Base-by-base conservation (phyloP, 2,888 invertebrate genomes). In the Cerastis leucographa region DNA sequence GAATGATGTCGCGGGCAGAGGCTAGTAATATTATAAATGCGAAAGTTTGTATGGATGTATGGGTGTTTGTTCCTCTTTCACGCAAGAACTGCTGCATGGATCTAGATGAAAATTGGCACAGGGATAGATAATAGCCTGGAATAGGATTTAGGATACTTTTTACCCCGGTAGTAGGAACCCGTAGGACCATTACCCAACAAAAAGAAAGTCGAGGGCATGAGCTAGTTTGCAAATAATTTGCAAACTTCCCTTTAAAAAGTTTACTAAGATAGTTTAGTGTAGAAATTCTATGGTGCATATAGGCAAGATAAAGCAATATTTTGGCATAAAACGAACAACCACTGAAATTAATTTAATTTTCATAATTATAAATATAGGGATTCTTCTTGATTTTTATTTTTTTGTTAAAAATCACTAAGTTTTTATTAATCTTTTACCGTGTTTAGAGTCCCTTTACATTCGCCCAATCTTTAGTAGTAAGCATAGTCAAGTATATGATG, bases 271-370 rank as follows among this genome's bases (percentile, higher is more conserved):
- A 61, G 40, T 75, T 19, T 19, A 6, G 0, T 67, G 29, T 6
- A 35, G 25, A 44, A 11, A 56, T 54, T 49, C 40, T 19, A 59
- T 25, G 0, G 66, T 67, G 46, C 51, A 5, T 6, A 19, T 6
- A 42, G 17, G 14, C 14, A 35, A 71, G 25, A 62, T n/a, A 64
- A 11, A 12, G 35, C 1, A 29, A 49, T 49, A 51, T 40, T 25
- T 49, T 7, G 69, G 29, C n/a, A 78, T 62, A 69, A 82, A 83
- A 56, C 71, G 64, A 78, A 22, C 17, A 64, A 78, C 54, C 29
- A 81, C 35, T 66, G 44, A 76, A n/a, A 71, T 49, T 77, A 67
- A 61, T 73, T 61, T 35, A 49, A 66, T 81, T 76, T 46, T 2
- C n/a, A 42, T 62, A 66, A 7, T 69, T 22, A 44, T 69, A 66